These are phyloP conservation scores for Yponomeuta malinellus DNA, from an alignment of 2,888 invertebrate species.

Conservation along the genomic window DNA sequence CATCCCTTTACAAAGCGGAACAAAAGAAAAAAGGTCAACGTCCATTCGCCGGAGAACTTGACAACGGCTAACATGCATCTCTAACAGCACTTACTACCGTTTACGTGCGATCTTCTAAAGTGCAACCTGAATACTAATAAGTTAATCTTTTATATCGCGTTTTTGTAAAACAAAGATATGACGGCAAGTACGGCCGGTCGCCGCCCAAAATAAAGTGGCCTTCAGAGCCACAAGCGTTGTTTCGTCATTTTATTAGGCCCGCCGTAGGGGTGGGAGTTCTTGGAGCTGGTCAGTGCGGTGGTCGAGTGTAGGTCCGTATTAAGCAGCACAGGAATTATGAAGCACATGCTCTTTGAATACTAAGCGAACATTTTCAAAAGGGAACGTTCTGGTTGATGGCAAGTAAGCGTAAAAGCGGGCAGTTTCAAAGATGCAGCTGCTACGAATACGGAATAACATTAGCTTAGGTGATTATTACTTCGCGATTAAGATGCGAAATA, in stretches of 20 bases:
- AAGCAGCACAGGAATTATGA: constrained; percentile 70
- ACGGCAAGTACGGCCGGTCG: constrained; percentile 57
- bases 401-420: constrained; percentile 33
- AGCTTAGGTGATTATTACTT: neutral
- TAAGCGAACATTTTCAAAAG: constrained; percentile 53
- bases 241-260: constrained; percentile 32
- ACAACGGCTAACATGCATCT: constrained; percentile 36
- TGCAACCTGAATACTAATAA: constrained; percentile 69
- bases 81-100: constrained; percentile 44
- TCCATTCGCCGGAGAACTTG: neutral
- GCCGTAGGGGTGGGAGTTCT: constrained; percentile 14
- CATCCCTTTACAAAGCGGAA: neutral
- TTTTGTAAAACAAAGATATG: constrained; percentile 72
- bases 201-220: constrained; percentile 44
- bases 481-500: neutral
- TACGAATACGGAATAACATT: constrained; percentile 2
- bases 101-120: constrained; percentile 36
- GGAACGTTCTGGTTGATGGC: constrained; percentile 37
- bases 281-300: constrained; percentile 39
- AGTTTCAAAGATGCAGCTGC: neutral
- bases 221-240: constrained; percentile 16
- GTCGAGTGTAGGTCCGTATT: constrained; percentile 64
- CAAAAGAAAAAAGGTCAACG: constrained; percentile 14
- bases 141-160: constrained; percentile 73
- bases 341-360: constrained; percentile 68